Percentiles rank a stretch among this genome's conserved stretches.
phyloP scores from a whole-genome alignment of 2,113 vertebrate species.

The Hypomesus transpacificus region DNA sequence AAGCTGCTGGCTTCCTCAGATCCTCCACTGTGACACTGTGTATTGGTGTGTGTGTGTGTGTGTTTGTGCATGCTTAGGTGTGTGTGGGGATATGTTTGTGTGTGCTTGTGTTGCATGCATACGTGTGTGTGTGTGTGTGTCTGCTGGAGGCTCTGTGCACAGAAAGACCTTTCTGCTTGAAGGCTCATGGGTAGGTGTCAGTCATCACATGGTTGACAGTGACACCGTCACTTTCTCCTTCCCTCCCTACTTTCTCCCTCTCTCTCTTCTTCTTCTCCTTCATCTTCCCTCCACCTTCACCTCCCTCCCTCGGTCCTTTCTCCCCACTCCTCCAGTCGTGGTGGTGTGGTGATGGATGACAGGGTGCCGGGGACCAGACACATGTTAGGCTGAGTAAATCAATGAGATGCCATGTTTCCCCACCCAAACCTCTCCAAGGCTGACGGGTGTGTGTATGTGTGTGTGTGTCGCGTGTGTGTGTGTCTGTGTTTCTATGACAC shows the following conservation, averaged over 20 bases:
- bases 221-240: conserved; percentile 7
- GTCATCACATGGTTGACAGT: conserved; percentile 19
- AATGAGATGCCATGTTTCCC: conserved; percentile 46
- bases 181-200: conserved; percentile 41
- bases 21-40: neutral
- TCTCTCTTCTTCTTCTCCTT: neutral
- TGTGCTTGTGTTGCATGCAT: neutral
- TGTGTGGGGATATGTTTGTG: neutral
- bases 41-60: conserved; percentile 12
- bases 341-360: conserved; percentile 41
- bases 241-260: neutral
- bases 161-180: too few relatives aligned
- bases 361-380: conserved; percentile 38
- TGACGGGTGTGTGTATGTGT: neutral
- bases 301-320: conserved; percentile 11
- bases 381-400: conserved; percentile 52
- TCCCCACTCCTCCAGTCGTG: conserved; percentile 2
- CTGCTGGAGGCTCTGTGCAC: neutral
- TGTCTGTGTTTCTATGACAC: neutral
- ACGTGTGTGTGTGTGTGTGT: neutral
- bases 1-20: too few relatives aligned
- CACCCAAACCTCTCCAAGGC: conserved; percentile 22
- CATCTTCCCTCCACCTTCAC: neutral
- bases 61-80: neutral
- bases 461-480: conserved; percentile 36